Evolutionary conservation across 2,797 vertebrate genomes (phyloP), one percentile per base, ranked within the genome.

Genomic region (Parotocinclus haroldoi): DNA sequence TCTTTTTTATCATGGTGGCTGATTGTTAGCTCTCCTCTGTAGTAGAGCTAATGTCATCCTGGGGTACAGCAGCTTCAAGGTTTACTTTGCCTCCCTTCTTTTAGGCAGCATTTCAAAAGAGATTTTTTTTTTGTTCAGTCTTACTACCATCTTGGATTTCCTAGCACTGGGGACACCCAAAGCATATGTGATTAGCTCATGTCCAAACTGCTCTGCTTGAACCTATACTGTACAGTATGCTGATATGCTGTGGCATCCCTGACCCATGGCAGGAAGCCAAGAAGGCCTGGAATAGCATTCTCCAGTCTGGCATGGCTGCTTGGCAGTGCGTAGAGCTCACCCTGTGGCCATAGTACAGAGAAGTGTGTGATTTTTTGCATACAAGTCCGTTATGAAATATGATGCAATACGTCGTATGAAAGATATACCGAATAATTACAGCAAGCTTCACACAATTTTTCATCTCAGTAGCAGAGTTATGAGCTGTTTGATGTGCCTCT

Each of bases 321-420:
- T 77, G 62, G 44, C 69, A 74, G 61, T 50, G 39, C 65, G 52
- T 65, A 59, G 10, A 53, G 56, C 51, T 77, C 67, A 58, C 51
- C 58, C 54, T 73, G 58, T 19, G 51, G 40, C 27, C 27, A 27
- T 27, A 27, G 27, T 27, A 27, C 5, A 27, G 42, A 56, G 42
- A 57, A 58, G 64, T 39, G 42, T 64, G 57, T 65, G 44, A 52
- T 62, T 27, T 27, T 27, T 46, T 57, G 38, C 19, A 12, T 1
- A 16, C 58, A 60, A 40, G 48, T 66, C 49, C 36, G 1, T 49
- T 55, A 16, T 36, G 16, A 59, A 55, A 66, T 54, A 60, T 1
- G 13, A 9, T 40, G 39, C 55, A 9, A 12, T 42, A n/a, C 62
- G 40, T 66, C 48, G 36, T 58, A 12, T 7, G 7, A 51, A 65